These are phyloP conservation scores for Marmota monax DNA, from an alignment of 2,113 vertebrate species.

Conservation along the genomic window DNA sequence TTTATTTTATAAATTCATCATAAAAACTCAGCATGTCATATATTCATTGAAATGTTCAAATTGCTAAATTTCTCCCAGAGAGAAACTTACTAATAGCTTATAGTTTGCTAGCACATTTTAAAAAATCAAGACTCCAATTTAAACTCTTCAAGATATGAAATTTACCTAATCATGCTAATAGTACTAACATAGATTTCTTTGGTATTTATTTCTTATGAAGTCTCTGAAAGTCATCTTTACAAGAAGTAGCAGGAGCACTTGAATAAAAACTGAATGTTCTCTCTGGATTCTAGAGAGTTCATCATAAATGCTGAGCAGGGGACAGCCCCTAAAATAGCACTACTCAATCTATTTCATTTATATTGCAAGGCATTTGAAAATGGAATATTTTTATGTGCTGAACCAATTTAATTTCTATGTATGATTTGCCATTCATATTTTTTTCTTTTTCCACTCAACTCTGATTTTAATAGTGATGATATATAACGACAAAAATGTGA, in stretches of 20 bases:
- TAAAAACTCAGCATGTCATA: not conserved
- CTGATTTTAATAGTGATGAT: constrained; percentile 74
- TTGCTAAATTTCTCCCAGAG: constrained; percentile 22
- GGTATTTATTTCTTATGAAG: constrained; percentile 46
- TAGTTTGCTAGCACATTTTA: not conserved
- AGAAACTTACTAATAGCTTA: constrained; percentile 50
- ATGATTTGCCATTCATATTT: constrained; percentile 75
- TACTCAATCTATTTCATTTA: constrained; percentile 75
- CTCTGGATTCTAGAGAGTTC: constrained; percentile 67
- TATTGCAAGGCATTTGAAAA: constrained; percentile 68
- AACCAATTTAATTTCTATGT: constrained; percentile 75
- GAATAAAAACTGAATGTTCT: constrained; percentile 62
- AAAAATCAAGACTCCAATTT: constrained; percentile 61
- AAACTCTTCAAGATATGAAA: constrained; percentile 50
- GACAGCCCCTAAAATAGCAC: constrained; percentile 65
- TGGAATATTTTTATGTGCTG: constrained; percentile 74
- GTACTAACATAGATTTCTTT: not conserved
- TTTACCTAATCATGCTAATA: constrained; percentile 54
- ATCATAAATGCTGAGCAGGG: constrained; percentile 68
- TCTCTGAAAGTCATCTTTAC: constrained; percentile 50
- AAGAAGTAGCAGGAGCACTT: constrained; percentile 51
- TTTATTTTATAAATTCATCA: not conserved
- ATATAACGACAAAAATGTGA: constrained; percentile 62
- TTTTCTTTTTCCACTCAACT: constrained; percentile 66
- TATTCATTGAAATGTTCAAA: constrained; percentile 31